A percentile compares a stretch with the other conserved stretches of the same genome.
These are phyloP conservation scores for Prinia subflava DNA, from an alignment of 2,113 vertebrate species.

Conservation along the genomic window DNA sequence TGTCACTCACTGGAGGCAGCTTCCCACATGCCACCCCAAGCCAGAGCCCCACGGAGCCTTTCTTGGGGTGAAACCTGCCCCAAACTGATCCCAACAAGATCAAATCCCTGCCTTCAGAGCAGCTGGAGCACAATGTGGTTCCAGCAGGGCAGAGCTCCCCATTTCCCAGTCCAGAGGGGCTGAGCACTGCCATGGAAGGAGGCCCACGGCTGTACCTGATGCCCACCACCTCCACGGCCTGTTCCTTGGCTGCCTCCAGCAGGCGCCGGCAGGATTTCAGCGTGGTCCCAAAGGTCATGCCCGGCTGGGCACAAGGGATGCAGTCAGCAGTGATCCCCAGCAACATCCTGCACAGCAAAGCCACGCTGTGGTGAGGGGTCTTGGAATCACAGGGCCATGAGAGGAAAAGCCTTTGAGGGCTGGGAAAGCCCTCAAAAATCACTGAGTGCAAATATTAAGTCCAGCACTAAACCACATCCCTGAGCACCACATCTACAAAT, in stretches of 20 bases:
- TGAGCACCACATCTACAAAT: background rate
- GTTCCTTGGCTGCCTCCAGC: slow-evolving; percentile 72
- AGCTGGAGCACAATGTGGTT: rapidly evolving
- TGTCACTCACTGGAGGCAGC: background rate
- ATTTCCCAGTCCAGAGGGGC: rapidly evolving
- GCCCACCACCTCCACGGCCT: slow-evolving; percentile 73
- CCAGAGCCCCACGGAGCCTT: background rate
- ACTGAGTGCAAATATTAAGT: background rate
- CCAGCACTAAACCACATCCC: no score
- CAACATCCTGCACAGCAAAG: slow-evolving; percentile 68
- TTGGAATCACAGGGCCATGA: background rate
- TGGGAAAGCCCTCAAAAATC: background rate
- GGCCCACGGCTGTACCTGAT: slow-evolving; percentile 62
- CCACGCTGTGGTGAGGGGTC: rapidly evolving
- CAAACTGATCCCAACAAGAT: background rate
- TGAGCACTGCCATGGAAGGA: background rate
- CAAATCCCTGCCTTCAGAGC: background rate
- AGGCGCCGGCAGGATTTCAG: slow-evolving; percentile 71
- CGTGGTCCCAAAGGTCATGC: slow-evolving; percentile 61
- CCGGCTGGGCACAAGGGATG: slow-evolving; percentile 32
- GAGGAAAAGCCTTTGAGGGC: background rate
- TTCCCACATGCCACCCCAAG: background rate
- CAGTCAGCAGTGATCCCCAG: slow-evolving; percentile 68
- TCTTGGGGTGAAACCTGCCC: background rate
- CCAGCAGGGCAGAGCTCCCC: background rate